phyloP scores from a whole-genome alignment of 2,113 vertebrate genomes.

The Orthochromis indermauri region DNA sequence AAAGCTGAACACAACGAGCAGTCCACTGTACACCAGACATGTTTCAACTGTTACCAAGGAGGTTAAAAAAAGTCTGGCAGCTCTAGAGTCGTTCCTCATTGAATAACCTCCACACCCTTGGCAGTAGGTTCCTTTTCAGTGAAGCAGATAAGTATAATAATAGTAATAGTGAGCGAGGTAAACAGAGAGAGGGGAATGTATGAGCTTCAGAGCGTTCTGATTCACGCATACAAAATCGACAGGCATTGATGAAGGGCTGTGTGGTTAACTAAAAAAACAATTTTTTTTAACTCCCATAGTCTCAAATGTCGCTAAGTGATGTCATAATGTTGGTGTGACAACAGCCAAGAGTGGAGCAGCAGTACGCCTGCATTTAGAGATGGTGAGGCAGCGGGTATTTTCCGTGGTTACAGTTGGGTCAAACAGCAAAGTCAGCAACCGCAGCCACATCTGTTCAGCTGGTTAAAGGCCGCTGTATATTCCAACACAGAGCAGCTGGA shows the following conservation, averaged over 20 bases:
- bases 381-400: constrained; percentile 44
- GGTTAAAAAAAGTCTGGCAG: constrained; percentile 13
- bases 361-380: background rate
- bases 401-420: constrained; percentile 50
- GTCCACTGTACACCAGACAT: background rate
- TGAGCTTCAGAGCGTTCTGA: constrained; percentile 2
- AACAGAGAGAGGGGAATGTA: constrained; percentile 20
- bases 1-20: background rate
- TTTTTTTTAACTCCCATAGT: background rate
- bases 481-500: constrained; percentile 20
- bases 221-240: background rate
- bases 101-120: constrained; percentile 47
- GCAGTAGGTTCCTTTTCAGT: constrained; percentile 2
- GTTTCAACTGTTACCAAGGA: constrained; percentile 25
- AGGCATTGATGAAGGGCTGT: background rate
- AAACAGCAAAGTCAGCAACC: constrained; percentile 61
- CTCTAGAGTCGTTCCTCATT: constrained; percentile 3
- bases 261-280: background rate
- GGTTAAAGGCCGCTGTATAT: constrained; percentile 34
- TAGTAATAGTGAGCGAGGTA: constrained; percentile 11
- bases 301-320: constrained; percentile 25
- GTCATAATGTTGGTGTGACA: constrained; percentile 19
- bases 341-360: background rate
- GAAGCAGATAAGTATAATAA: constrained; percentile 25
- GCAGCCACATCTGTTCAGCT: constrained; percentile 55